Evolutionary conservation across 1,140 invertebrate species (phyloP).

Genomic region (Scaptomyza graminum): DNA sequence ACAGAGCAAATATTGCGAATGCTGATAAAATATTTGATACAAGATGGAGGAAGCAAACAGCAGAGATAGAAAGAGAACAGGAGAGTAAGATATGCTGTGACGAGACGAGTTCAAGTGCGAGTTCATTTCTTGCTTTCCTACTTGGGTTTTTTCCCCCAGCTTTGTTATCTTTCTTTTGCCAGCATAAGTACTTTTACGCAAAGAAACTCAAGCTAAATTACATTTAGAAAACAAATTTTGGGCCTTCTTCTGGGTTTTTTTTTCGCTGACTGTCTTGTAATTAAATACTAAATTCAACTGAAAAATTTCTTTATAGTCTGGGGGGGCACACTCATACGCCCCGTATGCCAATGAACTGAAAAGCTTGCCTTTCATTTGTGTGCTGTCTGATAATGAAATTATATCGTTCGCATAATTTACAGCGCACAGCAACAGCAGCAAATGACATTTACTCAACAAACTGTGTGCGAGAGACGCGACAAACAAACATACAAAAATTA

Average conservation of each 20-base stretch:
- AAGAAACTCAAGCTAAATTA: neutral
- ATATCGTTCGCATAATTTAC: constrained; percentile 77
- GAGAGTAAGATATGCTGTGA: constrained; percentile 6
- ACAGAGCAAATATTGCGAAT: constrained; percentile 29
- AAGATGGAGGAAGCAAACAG: constrained; percentile 6
- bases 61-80: neutral
- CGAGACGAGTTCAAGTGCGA: constrained; percentile 24
- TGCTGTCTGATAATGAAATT: constrained; percentile 71
- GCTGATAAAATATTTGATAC: constrained; percentile 38
- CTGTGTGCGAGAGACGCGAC: neutral
- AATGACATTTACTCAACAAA: constrained; percentile 36
- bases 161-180: constrained; percentile 12
- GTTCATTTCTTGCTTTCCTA: constrained; percentile 17
- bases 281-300: constrained; percentile 68
- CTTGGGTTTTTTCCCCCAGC: neutral
- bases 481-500: neutral
- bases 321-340: constrained; percentile 55
- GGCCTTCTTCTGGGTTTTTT: constrained; percentile 6
- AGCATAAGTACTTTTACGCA: neutral
- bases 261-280: constrained; percentile 40
- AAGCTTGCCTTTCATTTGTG: constrained; percentile 15
- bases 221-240: constrained; percentile 3
- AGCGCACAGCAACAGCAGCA: constrained; percentile 58
- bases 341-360: constrained; percentile 71
- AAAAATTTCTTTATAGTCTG: constrained; percentile 36